Base-by-base conservation (phyloP, 92 coral and sea anemone species). In the Porites lobata region DNA sequence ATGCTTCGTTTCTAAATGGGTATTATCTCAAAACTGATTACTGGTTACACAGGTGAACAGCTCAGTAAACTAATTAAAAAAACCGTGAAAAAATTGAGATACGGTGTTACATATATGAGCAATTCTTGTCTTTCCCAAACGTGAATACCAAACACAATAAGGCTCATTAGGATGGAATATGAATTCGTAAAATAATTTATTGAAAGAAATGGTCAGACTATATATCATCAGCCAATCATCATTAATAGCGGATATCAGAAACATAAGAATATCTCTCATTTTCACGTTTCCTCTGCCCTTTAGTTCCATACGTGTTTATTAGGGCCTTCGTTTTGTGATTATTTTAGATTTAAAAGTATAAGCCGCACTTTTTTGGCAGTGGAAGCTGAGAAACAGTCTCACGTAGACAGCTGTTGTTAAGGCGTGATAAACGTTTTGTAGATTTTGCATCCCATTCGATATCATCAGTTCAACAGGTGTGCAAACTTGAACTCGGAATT, bases 41-140 rank as follows among this genome's bases (percentile, higher is more conserved):
- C 66, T 68, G 7, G 8, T 81, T 67, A 15, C 65, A 17, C 85
- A 81, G 85, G 67, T 29, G 66, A 68, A 24, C 85, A 81, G 85
- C 85, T 68, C n/a, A 4, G 26, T 66, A 81, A 81, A 81, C 76
- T 15, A 52, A 53, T 24, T 50, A 26, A 47, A 65, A 78, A 43
- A 50, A 18, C 10, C 13, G 72, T 79, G 19, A 64, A 11, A 47
- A 14, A 38, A 11, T 79, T 19, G 50, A 50, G 63, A 47, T 56
- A 19, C 72, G 21, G 14, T 26, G 58, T 79, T 47, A n/a, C 50
- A 47, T 47, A 19, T 50, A 11, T 38, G 1, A 11, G 14, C 0
- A 13, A 64, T 19, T 8, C 47, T 64, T 63, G 10, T 47, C 61
- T 8, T 65, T 47, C 53, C 65, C 3, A 29, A n/a, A 65, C 58